Evolutionary conservation across 2,888 invertebrate species (phyloP), one percentile per base, ranked within the genome.

Genomic region (Acronicta leporina): DNA sequence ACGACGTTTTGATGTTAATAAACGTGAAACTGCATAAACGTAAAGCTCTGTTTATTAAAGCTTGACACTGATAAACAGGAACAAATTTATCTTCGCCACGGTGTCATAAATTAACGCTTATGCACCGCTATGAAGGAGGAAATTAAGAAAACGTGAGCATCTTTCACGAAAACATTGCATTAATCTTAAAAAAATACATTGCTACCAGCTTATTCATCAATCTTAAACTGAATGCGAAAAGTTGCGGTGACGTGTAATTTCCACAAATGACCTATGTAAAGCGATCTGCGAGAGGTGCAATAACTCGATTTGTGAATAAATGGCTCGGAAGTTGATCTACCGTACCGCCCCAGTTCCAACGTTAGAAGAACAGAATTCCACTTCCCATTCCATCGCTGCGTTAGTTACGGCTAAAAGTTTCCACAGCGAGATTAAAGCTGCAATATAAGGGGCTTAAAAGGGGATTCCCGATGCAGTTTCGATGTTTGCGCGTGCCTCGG

Each of bases 291-390:
- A 76, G 89, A 89, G 89, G 90, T 91, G 92, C 92, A 91, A 92
- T 92, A 92, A 92, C 92, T 90, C 88, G 92, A 93, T 93, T 92
- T 91, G 87, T 84, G 90, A 91, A 90, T 91, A 92, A 94, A 92
- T 92, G 92, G 90, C 86, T 87, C 77, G 92, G 92, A 93, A 94
- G 90, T 90, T 92, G 91, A 92, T 91, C 91, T 92, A 92, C 87
- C 80, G 85, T 84, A 77, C 79, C 79, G 77, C 79, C 80, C 82
- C 75, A 75, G 77, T 75, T 72, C 78, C 68, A 75, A 78, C 80
- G 80, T 86, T 84, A 83, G 86, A 81, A 77, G 82, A 80, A 85
- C 77, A 76, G 87, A 89, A 84, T 86, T 87, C 80, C 81, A 75
- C 75, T 70, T 75, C 75, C 73, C 84, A 78, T 81, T 91, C 87